These are phyloP conservation scores for Mus spicilegus DNA, from an alignment of 2,113 vertebrate genomes.

Conservation along the genomic window DNA sequence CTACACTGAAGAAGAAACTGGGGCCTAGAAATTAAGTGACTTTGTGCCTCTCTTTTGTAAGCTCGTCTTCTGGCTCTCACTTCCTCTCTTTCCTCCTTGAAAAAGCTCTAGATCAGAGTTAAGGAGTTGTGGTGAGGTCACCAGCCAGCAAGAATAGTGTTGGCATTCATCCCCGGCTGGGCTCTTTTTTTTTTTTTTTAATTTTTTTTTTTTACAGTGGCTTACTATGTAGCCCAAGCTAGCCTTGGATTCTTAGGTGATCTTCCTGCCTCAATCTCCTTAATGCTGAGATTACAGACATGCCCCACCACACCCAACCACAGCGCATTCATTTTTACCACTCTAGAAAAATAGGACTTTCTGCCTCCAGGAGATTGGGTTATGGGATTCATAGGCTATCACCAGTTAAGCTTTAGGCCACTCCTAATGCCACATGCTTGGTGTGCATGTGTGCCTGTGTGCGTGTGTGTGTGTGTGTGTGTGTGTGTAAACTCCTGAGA, in stretches of 20 bases:
- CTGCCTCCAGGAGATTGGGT: background rate
- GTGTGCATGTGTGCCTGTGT: background rate
- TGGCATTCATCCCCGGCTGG: background rate
- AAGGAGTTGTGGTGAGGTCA: background rate
- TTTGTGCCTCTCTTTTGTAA: background rate
- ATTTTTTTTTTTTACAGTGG: background rate
- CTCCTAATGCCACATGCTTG: background rate
- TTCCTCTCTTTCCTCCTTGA: background rate
- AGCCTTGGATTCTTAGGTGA: background rate
- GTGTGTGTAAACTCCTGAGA: background rate
- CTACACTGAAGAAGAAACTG: background rate
- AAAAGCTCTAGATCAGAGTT: background rate
- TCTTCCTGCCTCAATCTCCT: background rate
- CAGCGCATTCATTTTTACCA: background rate
- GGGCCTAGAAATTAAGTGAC: background rate
- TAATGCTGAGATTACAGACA: background rate
- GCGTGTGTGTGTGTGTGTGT: background rate
- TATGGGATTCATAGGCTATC: background rate
- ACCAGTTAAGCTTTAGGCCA: background rate
- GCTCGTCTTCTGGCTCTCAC: background rate
- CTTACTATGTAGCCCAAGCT: background rate
- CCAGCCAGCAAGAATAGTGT: background rate
- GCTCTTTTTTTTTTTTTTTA: background rate
- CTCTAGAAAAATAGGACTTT: conserved; percentile 7
- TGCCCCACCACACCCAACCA: background rate